Evolutionary conservation across 2,888 invertebrate species (phyloP).

Genomic region (Drosophila formosana): DNA sequence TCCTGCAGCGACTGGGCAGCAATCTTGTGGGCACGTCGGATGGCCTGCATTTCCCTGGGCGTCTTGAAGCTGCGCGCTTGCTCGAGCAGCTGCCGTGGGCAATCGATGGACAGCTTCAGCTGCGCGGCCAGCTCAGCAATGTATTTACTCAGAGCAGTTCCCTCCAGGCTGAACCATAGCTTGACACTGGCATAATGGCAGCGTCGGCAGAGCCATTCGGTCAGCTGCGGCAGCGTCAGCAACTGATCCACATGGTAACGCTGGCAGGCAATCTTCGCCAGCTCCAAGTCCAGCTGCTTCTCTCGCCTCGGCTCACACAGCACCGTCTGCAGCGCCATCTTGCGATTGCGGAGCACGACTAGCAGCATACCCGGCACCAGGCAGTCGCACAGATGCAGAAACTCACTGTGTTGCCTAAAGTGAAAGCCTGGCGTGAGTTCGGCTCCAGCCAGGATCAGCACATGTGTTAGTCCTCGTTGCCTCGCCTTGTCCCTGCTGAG

Average conservation of each 20-base stretch:
- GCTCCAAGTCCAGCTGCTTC: slow-evolving; percentile 5
- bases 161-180: slow-evolving; percentile 40
- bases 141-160: slow-evolving; percentile 18
- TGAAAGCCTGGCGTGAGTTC: not conserved
- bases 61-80: slow-evolving; percentile 46
- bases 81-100: slow-evolving; percentile 38
- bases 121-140: slow-evolving; percentile 37
- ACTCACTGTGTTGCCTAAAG: slow-evolving; percentile 46
- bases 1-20: slow-evolving; percentile 51
- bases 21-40: slow-evolving; percentile 38
- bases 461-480: slow-evolving; percentile 33
- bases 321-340: slow-evolving; percentile 20
- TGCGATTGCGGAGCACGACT: slow-evolving; percentile 38
- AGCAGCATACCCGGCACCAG: slow-evolving; percentile 43
- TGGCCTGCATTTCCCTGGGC: slow-evolving; percentile 22
- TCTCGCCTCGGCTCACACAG: slow-evolving; percentile 37
- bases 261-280: slow-evolving; percentile 18
- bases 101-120: slow-evolving; percentile 20
- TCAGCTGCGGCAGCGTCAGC: slow-evolving; percentile 20
- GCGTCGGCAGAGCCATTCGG: slow-evolving; percentile 6
- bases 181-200: slow-evolving; percentile 26
- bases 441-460: slow-evolving; percentile 48
- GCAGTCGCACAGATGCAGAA: slow-evolving; percentile 62
- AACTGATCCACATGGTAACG: slow-evolving; percentile 57
- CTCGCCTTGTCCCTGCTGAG: slow-evolving; percentile 24